Evolutionary conservation across 2,113 vertebrate species (phyloP).

Genomic region (Heteronetta atricapilla): DNA sequence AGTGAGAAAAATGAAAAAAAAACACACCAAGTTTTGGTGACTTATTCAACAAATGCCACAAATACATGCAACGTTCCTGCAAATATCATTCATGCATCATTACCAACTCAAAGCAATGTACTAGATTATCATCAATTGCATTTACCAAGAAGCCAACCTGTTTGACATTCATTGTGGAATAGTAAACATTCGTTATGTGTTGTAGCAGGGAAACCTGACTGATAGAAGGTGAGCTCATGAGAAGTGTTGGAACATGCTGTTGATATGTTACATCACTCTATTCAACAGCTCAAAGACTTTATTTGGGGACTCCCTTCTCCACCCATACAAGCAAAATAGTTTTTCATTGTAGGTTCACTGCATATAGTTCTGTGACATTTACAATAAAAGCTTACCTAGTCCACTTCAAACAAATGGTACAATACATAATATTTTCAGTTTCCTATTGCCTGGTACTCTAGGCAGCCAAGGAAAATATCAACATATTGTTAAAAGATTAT

Average conservation of each 20-base stretch:
- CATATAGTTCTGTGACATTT: background rate
- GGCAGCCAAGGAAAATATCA: background rate
- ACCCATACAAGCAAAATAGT: background rate
- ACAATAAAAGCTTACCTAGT: background rate
- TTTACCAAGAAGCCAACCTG: background rate
- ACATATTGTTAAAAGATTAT: background rate
- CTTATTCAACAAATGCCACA: background rate
- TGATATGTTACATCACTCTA: background rate
- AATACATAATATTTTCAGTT: background rate
- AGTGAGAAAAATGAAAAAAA: background rate
- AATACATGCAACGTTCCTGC: accelerated
- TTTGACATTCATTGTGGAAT: background rate
- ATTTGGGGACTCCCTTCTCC: background rate
- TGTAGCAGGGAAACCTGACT: background rate
- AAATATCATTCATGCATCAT: background rate
- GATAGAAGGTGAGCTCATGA: background rate
- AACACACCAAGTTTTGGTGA: background rate
- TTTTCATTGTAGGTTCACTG: background rate
- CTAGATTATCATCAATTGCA: background rate
- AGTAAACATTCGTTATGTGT: background rate
- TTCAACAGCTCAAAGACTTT: background rate
- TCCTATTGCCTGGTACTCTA: background rate
- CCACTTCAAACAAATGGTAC: background rate
- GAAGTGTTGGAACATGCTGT: background rate
- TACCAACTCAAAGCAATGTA: background rate